Evolutionary conservation across 2,888 invertebrate species (phyloP), one percentile per base, ranked within the genome.

Genomic region (Conops quadrifasciatus): DNA sequence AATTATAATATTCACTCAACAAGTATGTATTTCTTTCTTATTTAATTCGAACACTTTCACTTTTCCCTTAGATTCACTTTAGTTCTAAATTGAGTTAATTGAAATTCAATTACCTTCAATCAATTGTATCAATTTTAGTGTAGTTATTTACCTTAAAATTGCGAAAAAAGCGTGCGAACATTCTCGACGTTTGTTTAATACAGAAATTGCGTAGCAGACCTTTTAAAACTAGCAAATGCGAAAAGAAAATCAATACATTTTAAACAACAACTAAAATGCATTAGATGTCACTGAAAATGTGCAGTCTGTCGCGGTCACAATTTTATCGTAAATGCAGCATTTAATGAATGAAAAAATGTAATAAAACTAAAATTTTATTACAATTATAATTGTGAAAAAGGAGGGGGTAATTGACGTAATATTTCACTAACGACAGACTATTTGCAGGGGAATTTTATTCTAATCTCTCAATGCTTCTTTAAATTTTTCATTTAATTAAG

Each of bases 151-250:
- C 82, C 81, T 80, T 81, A 76, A 81, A 80, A 70, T 78, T 77
- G 73, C 77, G 76, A 77, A 83, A 82, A 68, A 82, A 72, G 65
- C 83, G 82, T 66, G 80, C 72, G 68, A 83, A 82, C 77, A 82
- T 79, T 21, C 30, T 60, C 0, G 60, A 49, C 7, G 60, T 30
- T 68, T 60, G 49, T 28, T 16, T 19, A 3, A n/a, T 45, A 36
- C 28, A 60, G n/a, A 60, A 60, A 60, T 60, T 49, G 51, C 28
- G 28, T 60, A 5, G 60, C 7, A 21, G 47, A 67, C 49, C 60
- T 60, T 60, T n/a, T 21, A 49, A 49, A 47, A 49, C 45, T 60
- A 68, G 43, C 7, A 58, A 36, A 36, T 1, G 7, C 3, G 4
- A 53, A 56, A 21, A n/a, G 24, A 53, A 43, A 53, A 53, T 30